A percentile compares a stretch with the other conserved stretches of the same genome.
phyloP scores from a whole-genome alignment of 2,797 vertebrate species.

The Adelosebastes latens region DNA sequence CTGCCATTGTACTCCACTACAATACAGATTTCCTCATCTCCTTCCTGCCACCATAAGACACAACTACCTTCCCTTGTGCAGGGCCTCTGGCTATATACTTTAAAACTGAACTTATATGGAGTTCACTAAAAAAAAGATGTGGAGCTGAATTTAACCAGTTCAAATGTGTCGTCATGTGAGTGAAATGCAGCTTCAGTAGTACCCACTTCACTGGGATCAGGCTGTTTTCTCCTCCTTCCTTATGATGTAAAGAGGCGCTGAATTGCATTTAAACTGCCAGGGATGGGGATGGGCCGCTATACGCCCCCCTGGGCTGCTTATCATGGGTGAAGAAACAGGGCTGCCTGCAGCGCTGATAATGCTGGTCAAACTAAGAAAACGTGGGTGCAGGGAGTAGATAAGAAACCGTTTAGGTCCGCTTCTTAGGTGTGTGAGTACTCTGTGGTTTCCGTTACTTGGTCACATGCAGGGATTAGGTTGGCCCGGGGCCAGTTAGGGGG shows the following conservation, averaged over 20 bases:
- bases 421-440: conserved; percentile 2
- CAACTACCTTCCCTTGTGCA: neutral
- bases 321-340: conserved; percentile 52
- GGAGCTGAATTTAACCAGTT: neutral
- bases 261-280: conserved; percentile 30
- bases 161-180: neutral
- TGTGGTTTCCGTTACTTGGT: conserved; percentile 29
- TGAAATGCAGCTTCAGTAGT: neutral
- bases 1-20: conserved; percentile 31
- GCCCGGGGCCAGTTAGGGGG: neutral
- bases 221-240: neutral
- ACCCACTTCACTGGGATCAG: too few species aligned
- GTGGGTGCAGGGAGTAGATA: conserved; percentile 72
- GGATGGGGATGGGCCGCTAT: conserved; percentile 48
- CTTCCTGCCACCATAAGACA: conserved; percentile 52
- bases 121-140: neutral
- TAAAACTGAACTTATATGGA: neutral
- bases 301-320: conserved; percentile 46
- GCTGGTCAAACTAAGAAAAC: conserved; percentile 60
- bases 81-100: neutral
- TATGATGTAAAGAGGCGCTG: conserved; percentile 39
- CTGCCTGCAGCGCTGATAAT: conserved; percentile 72
- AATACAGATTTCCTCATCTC: conserved; percentile 62
- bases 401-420: conserved; percentile 65
- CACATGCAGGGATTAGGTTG: conserved; percentile 8